Evolutionary conservation across 2,888 invertebrate species (phyloP).

Genomic region (Phragmatobia fuliginosa): DNA sequence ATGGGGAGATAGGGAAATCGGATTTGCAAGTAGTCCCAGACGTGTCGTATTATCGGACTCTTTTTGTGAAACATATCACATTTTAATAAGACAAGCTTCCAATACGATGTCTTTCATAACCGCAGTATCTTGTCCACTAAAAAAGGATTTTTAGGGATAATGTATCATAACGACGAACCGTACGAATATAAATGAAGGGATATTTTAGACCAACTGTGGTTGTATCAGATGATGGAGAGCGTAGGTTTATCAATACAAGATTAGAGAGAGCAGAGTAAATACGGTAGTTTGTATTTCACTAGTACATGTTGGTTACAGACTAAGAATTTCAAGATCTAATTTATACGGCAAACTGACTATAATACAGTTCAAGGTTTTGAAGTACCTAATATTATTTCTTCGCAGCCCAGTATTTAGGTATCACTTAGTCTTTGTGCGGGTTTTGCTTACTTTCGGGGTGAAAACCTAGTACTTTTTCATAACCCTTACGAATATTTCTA

Average conservation of each 20-base stretch:
- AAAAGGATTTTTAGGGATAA: constrained; percentile 30
- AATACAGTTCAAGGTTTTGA: neutral
- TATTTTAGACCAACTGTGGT: constrained; percentile 6
- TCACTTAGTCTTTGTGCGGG: too few species aligned
- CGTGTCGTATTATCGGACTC: constrained; percentile 83
- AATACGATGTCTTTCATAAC: constrained; percentile 51
- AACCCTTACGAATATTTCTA: too few species aligned
- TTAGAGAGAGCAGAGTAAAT: neutral
- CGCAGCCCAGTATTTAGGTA: too few species aligned
- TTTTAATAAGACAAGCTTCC: constrained; percentile 71
- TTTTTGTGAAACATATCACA: constrained; percentile 78
- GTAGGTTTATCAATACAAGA: constrained; percentile 9
- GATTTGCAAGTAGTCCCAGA: constrained; percentile 82
- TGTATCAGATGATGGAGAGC: constrained; percentile 1
- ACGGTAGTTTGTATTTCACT: neutral
- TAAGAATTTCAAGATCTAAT: neutral
- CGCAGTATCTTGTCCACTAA: constrained; percentile 41
- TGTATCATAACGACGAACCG: constrained; percentile 18
- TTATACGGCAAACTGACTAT: neutral
- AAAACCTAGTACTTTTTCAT: too few species aligned
- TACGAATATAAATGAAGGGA: constrained; percentile 22
- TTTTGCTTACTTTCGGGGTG: too few species aligned
- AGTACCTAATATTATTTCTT: too few species aligned
- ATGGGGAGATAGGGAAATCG: constrained; percentile 85
- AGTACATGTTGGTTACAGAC: neutral